phyloP scores from a whole-genome alignment of 2,888 invertebrate species.

The Barypeithes pellucidus region DNA sequence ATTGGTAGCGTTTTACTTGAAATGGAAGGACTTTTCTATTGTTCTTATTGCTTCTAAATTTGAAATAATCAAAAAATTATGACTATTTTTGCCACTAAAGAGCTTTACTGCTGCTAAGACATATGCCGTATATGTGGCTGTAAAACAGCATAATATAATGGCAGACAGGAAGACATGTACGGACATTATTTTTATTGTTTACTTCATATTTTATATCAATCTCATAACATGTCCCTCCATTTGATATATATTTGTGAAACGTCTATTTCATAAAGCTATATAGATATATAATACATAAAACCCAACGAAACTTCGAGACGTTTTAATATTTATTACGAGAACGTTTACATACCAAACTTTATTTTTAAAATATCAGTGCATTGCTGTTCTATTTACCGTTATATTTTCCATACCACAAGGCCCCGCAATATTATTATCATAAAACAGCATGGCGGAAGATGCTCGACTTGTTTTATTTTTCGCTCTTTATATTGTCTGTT shows the following conservation, averaged over 20 bases:
- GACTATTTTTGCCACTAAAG: too few relatives aligned
- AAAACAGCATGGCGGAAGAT: conserved; percentile 51
- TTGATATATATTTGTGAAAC: neutral
- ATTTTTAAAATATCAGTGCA: conserved; percentile 19
- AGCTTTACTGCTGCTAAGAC: too few relatives aligned
- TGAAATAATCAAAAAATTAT: too few relatives aligned
- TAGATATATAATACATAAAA: conserved; percentile 7
- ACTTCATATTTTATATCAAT: neutral
- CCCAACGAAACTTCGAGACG: conserved; percentile 8
- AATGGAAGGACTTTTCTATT: too few relatives aligned
- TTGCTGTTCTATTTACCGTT: conserved; percentile 48
- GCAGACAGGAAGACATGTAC: neutral
- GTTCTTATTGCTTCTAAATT: too few relatives aligned
- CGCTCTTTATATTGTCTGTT: conserved; percentile 46
- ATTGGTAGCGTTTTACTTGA: too few relatives aligned
- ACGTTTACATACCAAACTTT: conserved; percentile 21
- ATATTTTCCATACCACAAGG: conserved; percentile 41
- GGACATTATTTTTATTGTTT: neutral
- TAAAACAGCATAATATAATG: neutral
- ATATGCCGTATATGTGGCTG: too few relatives aligned
- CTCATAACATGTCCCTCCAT: neutral
- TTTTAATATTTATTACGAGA: conserved; percentile 15
- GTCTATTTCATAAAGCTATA: conserved; percentile 11
- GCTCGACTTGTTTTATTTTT: conserved; percentile 44
- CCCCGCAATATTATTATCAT: conserved; percentile 49